These are phyloP conservation scores for Maccullochella peelii DNA, from an alignment of 2,113 vertebrate species.

Conservation along the genomic window DNA sequence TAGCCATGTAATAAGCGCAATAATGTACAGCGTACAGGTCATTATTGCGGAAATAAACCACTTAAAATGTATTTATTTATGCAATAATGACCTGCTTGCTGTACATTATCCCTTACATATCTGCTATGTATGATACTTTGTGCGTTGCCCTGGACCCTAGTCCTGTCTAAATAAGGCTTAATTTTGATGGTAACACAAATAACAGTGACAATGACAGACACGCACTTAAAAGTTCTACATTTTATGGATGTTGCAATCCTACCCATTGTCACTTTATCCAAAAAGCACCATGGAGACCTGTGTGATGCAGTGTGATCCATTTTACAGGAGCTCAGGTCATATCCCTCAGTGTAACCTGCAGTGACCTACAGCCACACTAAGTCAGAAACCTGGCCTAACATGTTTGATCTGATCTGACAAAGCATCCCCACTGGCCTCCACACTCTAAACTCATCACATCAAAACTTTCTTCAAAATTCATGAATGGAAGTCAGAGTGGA, in stretches of 20 bases:
- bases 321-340: slow-evolving; percentile 4
- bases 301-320: slow-evolving; percentile 1
- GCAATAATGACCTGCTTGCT: too few species aligned
- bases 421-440: slow-evolving; percentile 21
- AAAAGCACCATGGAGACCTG: background rate
- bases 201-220: background rate
- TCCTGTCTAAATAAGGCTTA: background rate
- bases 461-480: slow-evolving; percentile 20
- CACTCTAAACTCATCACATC: slow-evolving; percentile 37
- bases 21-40: too few species aligned
- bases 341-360: slow-evolving; percentile 7
- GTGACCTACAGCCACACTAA: slow-evolving; percentile 4
- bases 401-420: slow-evolving; percentile 37
- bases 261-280: background rate
- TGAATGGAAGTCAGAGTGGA: slow-evolving; percentile 6
- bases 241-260: background rate
- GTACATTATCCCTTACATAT: too few species aligned
- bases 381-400: background rate
- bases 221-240: background rate
- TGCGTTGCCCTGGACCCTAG: background rate
- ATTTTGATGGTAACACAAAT: background rate
- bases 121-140: background rate
- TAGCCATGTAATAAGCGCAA: too few species aligned
- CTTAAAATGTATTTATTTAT: too few species aligned
- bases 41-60: too few species aligned